These are phyloP conservation scores for Cyclura pinguis DNA, from an alignment of 2,797 vertebrate species.

Conservation along the genomic window DNA sequence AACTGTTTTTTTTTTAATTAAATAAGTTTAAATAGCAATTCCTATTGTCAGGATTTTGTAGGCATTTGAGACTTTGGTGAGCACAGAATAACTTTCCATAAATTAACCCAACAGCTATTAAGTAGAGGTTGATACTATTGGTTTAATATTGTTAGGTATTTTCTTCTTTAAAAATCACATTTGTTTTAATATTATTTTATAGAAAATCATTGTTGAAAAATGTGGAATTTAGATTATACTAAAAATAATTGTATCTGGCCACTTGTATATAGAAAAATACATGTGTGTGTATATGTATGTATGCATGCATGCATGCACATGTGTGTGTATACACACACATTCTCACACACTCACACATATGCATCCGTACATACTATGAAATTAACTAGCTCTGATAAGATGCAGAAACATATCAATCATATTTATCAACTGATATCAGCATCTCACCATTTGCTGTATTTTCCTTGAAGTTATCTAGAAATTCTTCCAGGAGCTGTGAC, in stretches of 20 bases:
- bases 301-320: too few species aligned
- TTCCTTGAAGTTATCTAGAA: conserved; percentile 85
- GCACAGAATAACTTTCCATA: background rate
- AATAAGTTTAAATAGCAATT: too few species aligned
- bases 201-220: conserved; percentile 11
- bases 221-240: conserved; percentile 32
- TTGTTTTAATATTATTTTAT: conserved; percentile 10
- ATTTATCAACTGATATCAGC: background rate
- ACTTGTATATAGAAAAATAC: conserved; percentile 16
- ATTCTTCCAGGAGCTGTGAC: conserved; percentile 83
- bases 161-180: background rate
- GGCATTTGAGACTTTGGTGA: background rate
- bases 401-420: background rate
- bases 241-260: conserved; percentile 11
- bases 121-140: too few species aligned
- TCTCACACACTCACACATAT: background rate
- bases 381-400: background rate
- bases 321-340: background rate
- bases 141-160: background rate
- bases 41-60: background rate
- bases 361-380: background rate
- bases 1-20: background rate
- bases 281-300: too few species aligned
- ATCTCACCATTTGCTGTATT: conserved; percentile 87
- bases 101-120: background rate